Percentiles rank a stretch among this genome's conserved stretches.
These are phyloP conservation scores for Pimpla rufipes DNA, from an alignment of 2,888 invertebrate species.

Conservation along the genomic window DNA sequence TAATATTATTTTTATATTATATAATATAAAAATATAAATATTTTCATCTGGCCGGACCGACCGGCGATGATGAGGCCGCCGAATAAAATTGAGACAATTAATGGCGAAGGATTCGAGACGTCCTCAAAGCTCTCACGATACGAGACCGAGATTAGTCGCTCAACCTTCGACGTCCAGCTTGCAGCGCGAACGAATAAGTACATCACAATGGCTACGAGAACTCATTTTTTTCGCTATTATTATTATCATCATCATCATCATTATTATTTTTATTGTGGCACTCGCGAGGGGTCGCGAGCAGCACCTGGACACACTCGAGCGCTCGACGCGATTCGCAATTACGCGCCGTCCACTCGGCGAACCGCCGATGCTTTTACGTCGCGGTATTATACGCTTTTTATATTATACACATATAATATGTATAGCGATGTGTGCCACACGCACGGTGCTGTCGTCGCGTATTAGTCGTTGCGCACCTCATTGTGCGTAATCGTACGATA, in stretches of 20 bases:
- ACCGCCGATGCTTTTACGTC: constrained; percentile 10
- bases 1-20: no score
- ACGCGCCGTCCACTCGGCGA: constrained; percentile 53
- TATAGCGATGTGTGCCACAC: constrained; percentile 1
- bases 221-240: constrained; percentile 44
- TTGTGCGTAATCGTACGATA: constrained; percentile 44
- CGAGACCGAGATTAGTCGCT: constrained; percentile 16
- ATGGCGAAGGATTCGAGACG: background rate
- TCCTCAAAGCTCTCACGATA: constrained; percentile 38
- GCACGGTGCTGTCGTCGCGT: constrained; percentile 30
- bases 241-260: no score
- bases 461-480: constrained; percentile 30
- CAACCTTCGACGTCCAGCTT: no score
- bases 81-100: background rate
- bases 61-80: no score
- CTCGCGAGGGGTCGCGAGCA: constrained; percentile 40
- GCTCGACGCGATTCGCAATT: constrained; percentile 81
- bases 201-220: background rate
- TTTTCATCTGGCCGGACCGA: no score
- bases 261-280: constrained; percentile 49
- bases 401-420: no score
- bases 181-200: no score
- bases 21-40: no score
- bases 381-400: constrained; percentile 12
- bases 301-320: constrained; percentile 82